These are phyloP conservation scores for Upupa epops DNA, from an alignment of 2,113 vertebrate species.

Conservation along the genomic window DNA sequence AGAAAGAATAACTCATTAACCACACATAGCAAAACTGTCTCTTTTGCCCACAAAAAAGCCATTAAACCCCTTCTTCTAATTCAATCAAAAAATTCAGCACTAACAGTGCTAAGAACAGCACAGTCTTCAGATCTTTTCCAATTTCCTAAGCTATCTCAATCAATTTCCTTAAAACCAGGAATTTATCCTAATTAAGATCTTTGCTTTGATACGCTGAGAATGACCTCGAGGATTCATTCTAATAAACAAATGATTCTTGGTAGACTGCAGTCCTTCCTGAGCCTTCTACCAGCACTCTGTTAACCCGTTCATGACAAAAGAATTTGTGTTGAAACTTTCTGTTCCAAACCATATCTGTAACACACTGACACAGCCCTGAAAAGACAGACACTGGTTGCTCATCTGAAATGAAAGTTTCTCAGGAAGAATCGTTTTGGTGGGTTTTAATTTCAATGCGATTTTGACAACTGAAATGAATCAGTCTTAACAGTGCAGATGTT, in stretches of 20 bases:
- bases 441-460: neutral
- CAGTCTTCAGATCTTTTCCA: conserved; percentile 62
- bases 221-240: conserved; percentile 52
- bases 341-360: neutral
- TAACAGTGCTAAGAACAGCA: conserved; percentile 64
- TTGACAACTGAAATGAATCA: neutral
- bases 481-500: neutral
- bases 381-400: neutral
- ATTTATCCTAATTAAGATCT: conserved; percentile 80
- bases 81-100: conserved; percentile 48
- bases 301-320: neutral
- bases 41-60: conserved; percentile 58
- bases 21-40: conserved; percentile 24
- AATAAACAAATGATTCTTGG: conserved; percentile 53
- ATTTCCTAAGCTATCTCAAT: conserved; percentile 64
- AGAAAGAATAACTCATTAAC: conserved; percentile 55
- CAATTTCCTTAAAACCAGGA: conserved; percentile 74
- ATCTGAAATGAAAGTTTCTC: neutral
- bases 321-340: neutral
- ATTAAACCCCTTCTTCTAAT: conserved; percentile 60
- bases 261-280: neutral
- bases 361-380: neutral
- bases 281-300: neutral
- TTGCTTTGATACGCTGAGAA: conserved; percentile 72
- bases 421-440: neutral